phyloP scores from a whole-genome alignment of 2,888 invertebrate species.

The Hetaerina titia region DNA sequence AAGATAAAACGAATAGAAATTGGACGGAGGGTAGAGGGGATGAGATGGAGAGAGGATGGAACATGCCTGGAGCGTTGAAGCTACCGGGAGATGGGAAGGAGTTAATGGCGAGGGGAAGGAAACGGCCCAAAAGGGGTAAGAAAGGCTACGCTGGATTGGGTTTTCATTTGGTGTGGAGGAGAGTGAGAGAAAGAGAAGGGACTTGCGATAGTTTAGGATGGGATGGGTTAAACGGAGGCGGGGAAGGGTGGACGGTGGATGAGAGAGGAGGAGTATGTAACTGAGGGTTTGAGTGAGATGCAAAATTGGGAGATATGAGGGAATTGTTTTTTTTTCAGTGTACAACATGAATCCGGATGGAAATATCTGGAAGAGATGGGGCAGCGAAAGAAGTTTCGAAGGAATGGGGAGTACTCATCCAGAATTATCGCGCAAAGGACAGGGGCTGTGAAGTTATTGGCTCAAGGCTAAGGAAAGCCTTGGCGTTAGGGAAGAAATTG shows the following conservation, averaged over 20 bases:
- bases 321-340: neutral
- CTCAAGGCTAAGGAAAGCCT: too few species aligned
- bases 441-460: too few species aligned
- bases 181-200: neutral
- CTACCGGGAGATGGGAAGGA: neutral
- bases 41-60: neutral
- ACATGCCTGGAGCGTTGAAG: slow-evolving; percentile 10
- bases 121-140: neutral
- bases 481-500: too few species aligned
- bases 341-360: neutral
- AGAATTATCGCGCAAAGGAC: too few species aligned
- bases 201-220: too few species aligned
- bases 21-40: neutral
- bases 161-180: neutral
- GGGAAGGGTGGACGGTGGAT: neutral
- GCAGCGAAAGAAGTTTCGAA: too few species aligned
- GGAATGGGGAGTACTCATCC: too few species aligned
- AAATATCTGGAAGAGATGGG: neutral
- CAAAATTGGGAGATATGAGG: neutral
- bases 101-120: slow-evolving; percentile 22
- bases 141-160: slow-evolving; percentile 10
- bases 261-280: neutral
- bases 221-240: neutral
- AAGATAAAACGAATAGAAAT: neutral
- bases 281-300: neutral